Evolutionary conservation across 2,888 invertebrate species (phyloP), one percentile per base, ranked within the genome.

Genomic region (Emmelina monodactyla): DNA sequence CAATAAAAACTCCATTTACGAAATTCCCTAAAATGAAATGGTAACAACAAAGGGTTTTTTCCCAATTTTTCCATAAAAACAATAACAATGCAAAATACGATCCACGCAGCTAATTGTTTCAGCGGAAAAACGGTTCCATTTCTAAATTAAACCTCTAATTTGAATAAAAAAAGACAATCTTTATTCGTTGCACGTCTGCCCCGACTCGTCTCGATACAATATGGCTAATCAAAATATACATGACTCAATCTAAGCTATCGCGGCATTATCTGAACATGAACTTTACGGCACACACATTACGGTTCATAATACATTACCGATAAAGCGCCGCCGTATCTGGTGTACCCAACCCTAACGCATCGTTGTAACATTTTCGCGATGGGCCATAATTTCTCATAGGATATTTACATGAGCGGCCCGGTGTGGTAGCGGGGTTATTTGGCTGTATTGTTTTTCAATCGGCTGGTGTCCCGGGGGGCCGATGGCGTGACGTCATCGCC

Each of bases 401-500:
- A 43, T 42, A 45, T 47, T 44, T 45, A 39, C 45, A 41, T 42
- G 43, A 34, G 37, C 34, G 31, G 29, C 35, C 31, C 38, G 36
- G 38, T 30, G 34, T 29, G 29, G 13, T 14, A 3, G 12, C 11
- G 13, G 34, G 38, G 37, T 38, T 48, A 45, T 44, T 40, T 42
- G 37, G 42, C 31, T 42, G 42, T 45, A 48, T 51, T 49, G 49
- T 49, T 51, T 49, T 49, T 46, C 49, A 49, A 51, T 51, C 49
- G 45, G 22, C 32, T 16, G 32, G 33, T 19, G 22, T 32, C 22
- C 32, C 42, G 37, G 38, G 16, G 36, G 45, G 40, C 38, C 13
- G 39, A 16, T 28, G 33, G 22, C 37, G 35, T 53, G 53, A 53
- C 50, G 50, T 53, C 51, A 53, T 33, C 22, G 22, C 28, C 28